These are phyloP conservation scores for Dusona sp. DNA, from an alignment of 2,888 invertebrate genomes.

Conservation along the genomic window DNA sequence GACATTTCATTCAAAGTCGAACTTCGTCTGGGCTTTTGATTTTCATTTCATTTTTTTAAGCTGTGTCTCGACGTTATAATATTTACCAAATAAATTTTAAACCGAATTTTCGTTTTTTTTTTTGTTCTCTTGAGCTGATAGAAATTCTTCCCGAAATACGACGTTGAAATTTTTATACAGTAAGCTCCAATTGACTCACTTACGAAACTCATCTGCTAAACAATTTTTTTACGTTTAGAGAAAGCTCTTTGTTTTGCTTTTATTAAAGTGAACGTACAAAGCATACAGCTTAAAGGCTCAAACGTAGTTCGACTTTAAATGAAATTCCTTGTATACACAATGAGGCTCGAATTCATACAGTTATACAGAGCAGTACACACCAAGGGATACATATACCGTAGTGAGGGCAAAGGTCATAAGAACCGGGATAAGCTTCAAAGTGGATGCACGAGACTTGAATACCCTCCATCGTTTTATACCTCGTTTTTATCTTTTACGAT, in stretches of 20 bases:
- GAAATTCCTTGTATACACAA: conserved; percentile 16
- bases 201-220: neutral
- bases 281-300: conserved; percentile 2
- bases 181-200: neutral
- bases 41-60: neutral
- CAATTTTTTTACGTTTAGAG: neutral
- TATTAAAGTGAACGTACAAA: neutral
- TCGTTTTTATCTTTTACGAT: conserved; percentile 38
- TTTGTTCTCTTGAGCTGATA: neutral
- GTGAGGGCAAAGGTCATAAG: conserved; percentile 33
- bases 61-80: neutral
- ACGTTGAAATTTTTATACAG: neutral
- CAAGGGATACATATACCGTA: conserved; percentile 23
- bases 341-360: conserved; percentile 7
- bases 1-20: neutral
- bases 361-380: neutral
- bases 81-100: neutral
- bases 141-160: neutral
- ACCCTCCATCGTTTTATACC: conserved; percentile 26
- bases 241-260: neutral
- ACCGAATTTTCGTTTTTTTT: neutral
- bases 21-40: neutral
- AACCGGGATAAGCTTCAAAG: conserved; percentile 47
- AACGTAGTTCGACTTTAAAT: conserved; percentile 3
- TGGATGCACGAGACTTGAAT: conserved; percentile 50